These are phyloP conservation scores for Holocentrus rufus DNA, from an alignment of 2,797 vertebrate species.

Conservation along the genomic window DNA sequence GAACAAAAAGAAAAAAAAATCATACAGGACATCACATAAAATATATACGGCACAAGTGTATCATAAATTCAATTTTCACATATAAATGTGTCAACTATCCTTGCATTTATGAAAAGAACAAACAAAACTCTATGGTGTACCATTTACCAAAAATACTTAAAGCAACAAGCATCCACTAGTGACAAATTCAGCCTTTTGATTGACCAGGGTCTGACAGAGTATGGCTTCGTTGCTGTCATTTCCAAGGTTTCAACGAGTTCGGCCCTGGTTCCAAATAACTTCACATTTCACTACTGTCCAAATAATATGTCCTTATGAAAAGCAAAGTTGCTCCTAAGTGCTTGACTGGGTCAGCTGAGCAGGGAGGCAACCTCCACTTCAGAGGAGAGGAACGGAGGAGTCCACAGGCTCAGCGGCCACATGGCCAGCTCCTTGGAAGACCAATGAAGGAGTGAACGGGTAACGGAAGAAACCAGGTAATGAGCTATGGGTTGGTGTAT, in stretches of 20 bases:
- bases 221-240: conserved; percentile 50
- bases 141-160: conserved; percentile 67
- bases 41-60: conserved; percentile 45
- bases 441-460: conserved; percentile 41
- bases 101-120: conserved; percentile 11
- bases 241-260: conserved; percentile 26
- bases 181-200: conserved; percentile 45
- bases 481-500: conserved; percentile 30
- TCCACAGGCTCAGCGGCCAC: conserved; percentile 43
- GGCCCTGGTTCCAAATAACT: conserved; percentile 25
- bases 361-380: conserved; percentile 37
- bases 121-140: conserved; percentile 36
- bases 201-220: conserved; percentile 38
- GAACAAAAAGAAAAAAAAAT: conserved; percentile 33
- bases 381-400: conserved; percentile 36
- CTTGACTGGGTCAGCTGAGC: conserved; percentile 46
- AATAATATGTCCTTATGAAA: conserved; percentile 32
- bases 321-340: conserved; percentile 38
- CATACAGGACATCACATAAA: conserved; percentile 47
- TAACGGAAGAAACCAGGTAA: conserved; percentile 31
- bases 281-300: conserved; percentile 37
- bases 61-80: conserved; percentile 20
- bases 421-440: conserved; percentile 66
- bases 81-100: conserved; percentile 8
- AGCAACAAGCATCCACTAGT: conserved; percentile 47